A percentile compares a stretch with the other conserved stretches of the same genome.
phyloP scores from a whole-genome alignment of 1,140 invertebrate species.

The Lucilia sericata region DNA sequence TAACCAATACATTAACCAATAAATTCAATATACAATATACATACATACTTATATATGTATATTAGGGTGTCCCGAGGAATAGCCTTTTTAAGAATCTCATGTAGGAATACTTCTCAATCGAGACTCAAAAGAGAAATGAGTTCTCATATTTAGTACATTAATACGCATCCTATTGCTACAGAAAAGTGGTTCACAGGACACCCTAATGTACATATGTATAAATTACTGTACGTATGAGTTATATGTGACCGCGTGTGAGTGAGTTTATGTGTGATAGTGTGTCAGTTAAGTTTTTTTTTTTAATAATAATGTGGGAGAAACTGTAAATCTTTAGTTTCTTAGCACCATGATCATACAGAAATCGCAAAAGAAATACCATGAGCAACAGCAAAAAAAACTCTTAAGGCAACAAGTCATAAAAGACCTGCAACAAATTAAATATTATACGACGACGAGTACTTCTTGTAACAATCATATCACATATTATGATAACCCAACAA shows the following conservation, averaged over 20 bases:
- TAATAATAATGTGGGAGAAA: conserved; percentile 16
- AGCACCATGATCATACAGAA: background rate
- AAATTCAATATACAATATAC: background rate
- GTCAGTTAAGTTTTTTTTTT: background rate
- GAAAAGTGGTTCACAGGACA: no score
- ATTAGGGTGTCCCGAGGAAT: no score
- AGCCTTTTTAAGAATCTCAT: no score
- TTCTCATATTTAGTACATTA: no score
- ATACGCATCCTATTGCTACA: no score
- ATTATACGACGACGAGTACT: background rate
- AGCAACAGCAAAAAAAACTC: background rate
- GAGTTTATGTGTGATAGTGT: background rate
- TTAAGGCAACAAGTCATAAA: background rate
- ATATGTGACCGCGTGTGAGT: background rate
- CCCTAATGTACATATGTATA: no score
- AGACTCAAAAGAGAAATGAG: no score
- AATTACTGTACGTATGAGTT: background rate
- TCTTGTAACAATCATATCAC: background rate
- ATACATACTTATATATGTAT: no score
- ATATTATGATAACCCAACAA: background rate
- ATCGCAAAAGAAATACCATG: background rate
- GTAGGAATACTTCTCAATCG: no score
- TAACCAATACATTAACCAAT: background rate
- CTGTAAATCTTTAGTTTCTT: conserved; percentile 19
- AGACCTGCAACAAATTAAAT: conserved; percentile 16